Evolutionary conservation across 1,140 invertebrate species (phyloP).

Genomic region (Anoplolepis gracilipes): DNA sequence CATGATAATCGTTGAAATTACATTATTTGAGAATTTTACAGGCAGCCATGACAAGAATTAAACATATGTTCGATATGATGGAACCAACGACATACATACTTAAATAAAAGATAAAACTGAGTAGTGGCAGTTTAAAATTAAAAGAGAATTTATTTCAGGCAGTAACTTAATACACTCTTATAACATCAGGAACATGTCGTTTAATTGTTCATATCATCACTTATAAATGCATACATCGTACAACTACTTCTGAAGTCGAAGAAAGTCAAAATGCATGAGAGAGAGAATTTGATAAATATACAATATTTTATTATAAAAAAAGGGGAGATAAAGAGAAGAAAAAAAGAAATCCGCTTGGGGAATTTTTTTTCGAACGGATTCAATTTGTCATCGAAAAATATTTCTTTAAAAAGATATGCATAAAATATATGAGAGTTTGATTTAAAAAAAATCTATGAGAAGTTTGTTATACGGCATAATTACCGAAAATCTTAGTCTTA

Average conservation of each 20-base stretch:
- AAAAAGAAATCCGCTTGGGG: not conserved
- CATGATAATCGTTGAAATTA: slow-evolving; percentile 14
- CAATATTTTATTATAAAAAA: not conserved
- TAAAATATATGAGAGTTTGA: not conserved
- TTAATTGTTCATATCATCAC: not conserved
- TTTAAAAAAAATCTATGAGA: too few relatives aligned
- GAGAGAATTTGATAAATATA: not conserved
- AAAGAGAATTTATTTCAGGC: slow-evolving; percentile 11
- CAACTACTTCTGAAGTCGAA: not conserved
- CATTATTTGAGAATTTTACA: not conserved
- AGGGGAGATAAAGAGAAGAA: not conserved
- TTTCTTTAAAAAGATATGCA: not conserved
- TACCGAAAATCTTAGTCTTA: slow-evolving; percentile 4
- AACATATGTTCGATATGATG: not conserved
- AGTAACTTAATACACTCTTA: not conserved
- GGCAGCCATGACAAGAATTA: slow-evolving; percentile 8
- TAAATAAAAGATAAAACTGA: not conserved
- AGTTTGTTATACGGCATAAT: not conserved
- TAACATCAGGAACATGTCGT: not conserved
- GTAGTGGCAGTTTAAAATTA: not conserved
- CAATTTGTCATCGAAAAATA: too few relatives aligned
- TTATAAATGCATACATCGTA: not conserved
- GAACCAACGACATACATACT: slow-evolving; percentile 18
- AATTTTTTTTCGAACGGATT: not conserved
- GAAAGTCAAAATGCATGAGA: not conserved